Base-by-base conservation (phyloP, 2,888 invertebrate genomes). In the Salticus scenicus region DNA sequence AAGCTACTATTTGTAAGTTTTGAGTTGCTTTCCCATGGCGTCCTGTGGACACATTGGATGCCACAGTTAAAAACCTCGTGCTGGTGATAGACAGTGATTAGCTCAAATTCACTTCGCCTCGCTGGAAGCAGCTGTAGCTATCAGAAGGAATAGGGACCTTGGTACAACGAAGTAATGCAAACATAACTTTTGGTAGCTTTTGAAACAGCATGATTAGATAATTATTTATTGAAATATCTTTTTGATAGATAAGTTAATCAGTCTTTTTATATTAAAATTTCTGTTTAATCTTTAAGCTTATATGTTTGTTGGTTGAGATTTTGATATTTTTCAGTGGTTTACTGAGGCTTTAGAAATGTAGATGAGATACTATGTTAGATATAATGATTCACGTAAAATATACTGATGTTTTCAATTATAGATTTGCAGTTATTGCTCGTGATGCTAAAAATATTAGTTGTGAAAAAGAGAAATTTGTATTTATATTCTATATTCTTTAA, bases 21-120 rank as follows among this genome's bases (percentile, higher is more conserved):
- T 76, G 66, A 76, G 69, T 57, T 67, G 69, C 33, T 83, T 83
- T 83, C 82, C 82, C 82, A 83, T 76, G 82, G 47, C 76, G 64
- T 51, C 71, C 66, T 63, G 71, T 37, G 37, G 74, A 69, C 74
- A 33, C 41, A 51, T 74, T 83, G 71, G 71, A 75, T 67, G 75
- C 64, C 27, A 72, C 76, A 47, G 71, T 71, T 63, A 28, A 33
- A 64, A 42, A 74, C 66, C 33, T 14, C 42, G 76, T 37, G 37
- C 71, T 51, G 64, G 64, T 83, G 82, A 76, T 71, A 37, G 82
- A 83, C 82, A 83, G 82, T 83, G 76, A 83, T 83, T 83, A 83
- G 82, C 76, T 83, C 76, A 42, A 30, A 83, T 83, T 83, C 66
- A 64, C 51, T 47, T 51, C 72, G 74, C 81, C 63, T 42, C 70